Conservation (phyloP, 2,113 vertebrate species). For the Regulus satrapa region DNA sequence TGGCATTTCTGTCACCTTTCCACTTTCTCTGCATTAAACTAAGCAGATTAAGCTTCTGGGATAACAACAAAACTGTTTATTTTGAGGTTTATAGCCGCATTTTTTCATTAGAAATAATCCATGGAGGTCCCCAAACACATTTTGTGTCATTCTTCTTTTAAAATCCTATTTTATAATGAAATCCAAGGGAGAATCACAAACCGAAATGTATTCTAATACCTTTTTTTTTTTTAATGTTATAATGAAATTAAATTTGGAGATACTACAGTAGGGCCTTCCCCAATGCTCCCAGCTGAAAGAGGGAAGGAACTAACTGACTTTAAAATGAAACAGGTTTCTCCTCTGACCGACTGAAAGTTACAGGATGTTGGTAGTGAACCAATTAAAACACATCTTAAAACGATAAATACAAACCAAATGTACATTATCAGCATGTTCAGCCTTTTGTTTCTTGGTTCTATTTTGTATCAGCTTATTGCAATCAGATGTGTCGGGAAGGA, state of each 20-base stretch:
- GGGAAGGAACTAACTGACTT: constrained; percentile 30
- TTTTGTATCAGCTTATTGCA: constrained; percentile 59
- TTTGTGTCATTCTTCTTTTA: background rate
- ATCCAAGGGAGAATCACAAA: background rate
- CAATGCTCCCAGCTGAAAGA: background rate
- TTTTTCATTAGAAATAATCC: background rate
- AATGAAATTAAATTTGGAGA: constrained; percentile 40
- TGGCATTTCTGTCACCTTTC: background rate
- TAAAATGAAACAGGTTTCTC: constrained; percentile 70
- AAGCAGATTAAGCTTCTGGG: background rate
- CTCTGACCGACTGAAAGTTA: constrained; percentile 39
- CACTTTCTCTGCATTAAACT: background rate
- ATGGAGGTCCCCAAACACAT: background rate
- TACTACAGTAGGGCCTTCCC: background rate
- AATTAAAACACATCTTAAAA: constrained; percentile 71
- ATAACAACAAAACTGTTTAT: background rate
- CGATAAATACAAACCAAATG: constrained; percentile 68
- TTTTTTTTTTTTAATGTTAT: background rate
- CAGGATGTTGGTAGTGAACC: constrained; percentile 69
- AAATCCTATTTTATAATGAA: background rate
- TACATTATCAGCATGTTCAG: constrained; percentile 66
- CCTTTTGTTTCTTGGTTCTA: constrained; percentile 50
- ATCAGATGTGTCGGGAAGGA: constrained; percentile 40
- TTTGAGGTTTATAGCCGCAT: background rate
- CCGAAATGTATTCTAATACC: background rate